Conservation (phyloP, 2,888 invertebrate species). For the Dione vanillae region DNA sequence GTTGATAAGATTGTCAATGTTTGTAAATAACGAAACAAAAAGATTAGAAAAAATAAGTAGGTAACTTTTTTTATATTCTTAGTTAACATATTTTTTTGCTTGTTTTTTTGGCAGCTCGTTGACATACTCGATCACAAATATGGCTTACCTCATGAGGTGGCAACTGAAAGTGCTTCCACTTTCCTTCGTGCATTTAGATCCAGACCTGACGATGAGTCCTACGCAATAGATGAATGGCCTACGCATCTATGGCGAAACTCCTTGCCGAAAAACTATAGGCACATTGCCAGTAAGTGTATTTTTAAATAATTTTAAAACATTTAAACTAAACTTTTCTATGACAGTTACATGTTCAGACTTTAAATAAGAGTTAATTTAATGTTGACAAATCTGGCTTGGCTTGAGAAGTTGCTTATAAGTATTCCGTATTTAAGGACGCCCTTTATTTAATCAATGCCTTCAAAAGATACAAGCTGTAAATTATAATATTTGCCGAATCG, state of each 20-base stretch:
- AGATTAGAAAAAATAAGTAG: neutral
- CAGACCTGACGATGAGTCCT: conserved; percentile 90
- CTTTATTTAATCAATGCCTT: too few relatives aligned
- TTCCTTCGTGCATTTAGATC: conserved; percentile 91
- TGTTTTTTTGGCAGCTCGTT: conserved; percentile 65
- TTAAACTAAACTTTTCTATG: conserved; percentile 20
- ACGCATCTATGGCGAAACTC: conserved; percentile 91
- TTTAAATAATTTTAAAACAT: conserved; percentile 14
- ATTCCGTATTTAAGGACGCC: too few relatives aligned
- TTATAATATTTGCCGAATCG: too few relatives aligned
- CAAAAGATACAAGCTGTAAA: too few relatives aligned
- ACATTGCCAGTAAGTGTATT: conserved; percentile 85
- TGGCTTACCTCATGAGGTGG: conserved; percentile 86
- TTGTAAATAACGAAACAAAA: neutral
- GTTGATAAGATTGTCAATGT: conserved; percentile 7
- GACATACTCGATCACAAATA: conserved; percentile 85
- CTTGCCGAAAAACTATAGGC: conserved; percentile 88
- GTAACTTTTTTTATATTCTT: neutral
- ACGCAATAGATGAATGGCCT: conserved; percentile 90
- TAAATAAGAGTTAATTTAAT: conserved; percentile 13
- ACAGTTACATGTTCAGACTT: neutral
- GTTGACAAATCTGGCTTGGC: neutral
- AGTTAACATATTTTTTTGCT: neutral
- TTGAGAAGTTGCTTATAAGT: neutral
- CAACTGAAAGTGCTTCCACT: conserved; percentile 86